Evolutionary conservation across 2,113 vertebrate species (phyloP).

Genomic region (Chamaea fasciata): DNA sequence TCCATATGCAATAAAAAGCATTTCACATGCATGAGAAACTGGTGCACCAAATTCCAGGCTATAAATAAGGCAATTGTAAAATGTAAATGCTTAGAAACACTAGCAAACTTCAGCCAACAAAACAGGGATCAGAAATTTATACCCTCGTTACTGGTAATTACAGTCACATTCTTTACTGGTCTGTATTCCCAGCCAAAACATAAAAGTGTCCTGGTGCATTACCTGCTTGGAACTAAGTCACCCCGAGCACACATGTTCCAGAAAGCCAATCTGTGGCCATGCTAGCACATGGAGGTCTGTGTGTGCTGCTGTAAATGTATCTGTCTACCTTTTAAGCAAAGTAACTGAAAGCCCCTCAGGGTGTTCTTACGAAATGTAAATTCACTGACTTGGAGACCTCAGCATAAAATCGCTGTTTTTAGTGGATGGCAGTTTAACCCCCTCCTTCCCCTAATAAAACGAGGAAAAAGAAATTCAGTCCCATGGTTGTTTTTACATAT

Average conservation of each 20-base stretch:
- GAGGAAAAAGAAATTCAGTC: neutral
- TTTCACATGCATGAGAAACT: slow-evolving; percentile 36
- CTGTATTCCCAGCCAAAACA: slow-evolving; percentile 45
- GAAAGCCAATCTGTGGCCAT: neutral
- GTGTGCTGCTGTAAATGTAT: slow-evolving; percentile 34
- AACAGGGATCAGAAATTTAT: slow-evolving; percentile 54
- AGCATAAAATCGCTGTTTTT: slow-evolving; percentile 55
- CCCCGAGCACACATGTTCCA: neutral
- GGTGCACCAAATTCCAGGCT: slow-evolving; percentile 21
- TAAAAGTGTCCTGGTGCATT: slow-evolving; percentile 50
- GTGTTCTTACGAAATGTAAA: slow-evolving; percentile 68
- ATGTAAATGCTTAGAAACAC: slow-evolving; percentile 47
- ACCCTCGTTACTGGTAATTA: slow-evolving; percentile 65
- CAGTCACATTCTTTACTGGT: slow-evolving; percentile 46
- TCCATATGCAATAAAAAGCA: slow-evolving; percentile 25
- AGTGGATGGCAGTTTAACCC: slow-evolving; percentile 44
- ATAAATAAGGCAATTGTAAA: slow-evolving; percentile 62
- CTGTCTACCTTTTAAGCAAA: slow-evolving; percentile 61
- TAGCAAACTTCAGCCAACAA: slow-evolving; percentile 42
- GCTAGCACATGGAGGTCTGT: slow-evolving; percentile 1
- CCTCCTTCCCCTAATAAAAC: neutral
- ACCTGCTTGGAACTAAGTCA: slow-evolving; percentile 43
- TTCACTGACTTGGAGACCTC: slow-evolving; percentile 62
- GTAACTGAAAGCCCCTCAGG: slow-evolving; percentile 57
- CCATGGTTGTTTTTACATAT: neutral